Conservation (phyloP, 2,888 invertebrate genomes). For the Magallana nippona region DNA sequence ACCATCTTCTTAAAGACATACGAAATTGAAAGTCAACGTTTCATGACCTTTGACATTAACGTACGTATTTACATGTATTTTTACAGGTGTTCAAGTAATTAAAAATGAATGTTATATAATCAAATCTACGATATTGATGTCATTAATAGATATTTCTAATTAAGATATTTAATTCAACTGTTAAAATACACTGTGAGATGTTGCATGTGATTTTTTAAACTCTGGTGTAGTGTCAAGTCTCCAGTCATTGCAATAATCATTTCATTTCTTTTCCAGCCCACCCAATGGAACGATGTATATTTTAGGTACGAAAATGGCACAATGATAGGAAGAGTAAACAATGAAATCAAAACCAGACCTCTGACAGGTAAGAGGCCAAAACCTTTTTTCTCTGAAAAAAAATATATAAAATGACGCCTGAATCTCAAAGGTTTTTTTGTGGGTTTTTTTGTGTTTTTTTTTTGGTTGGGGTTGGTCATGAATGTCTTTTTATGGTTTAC, state of each 20-base stretch:
- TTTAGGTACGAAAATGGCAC: constrained; percentile 27
- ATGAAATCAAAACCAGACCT: background rate
- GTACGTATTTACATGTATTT: constrained; percentile 34
- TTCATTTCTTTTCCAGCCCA: background rate
- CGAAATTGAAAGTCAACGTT: background rate
- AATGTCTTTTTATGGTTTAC: too few relatives aligned
- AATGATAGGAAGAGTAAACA: constrained; percentile 15
- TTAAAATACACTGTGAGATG: too few relatives aligned
- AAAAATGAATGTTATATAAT: too few relatives aligned
- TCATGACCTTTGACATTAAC: background rate
- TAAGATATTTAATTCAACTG: too few relatives aligned
- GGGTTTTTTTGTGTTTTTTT: too few relatives aligned
- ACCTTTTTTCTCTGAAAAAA: background rate
- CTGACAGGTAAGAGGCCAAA: background rate
- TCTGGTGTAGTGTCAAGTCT: too few relatives aligned
- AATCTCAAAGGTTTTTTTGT: background rate
- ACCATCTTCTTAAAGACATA: constrained; percentile 27
- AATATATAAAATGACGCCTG: background rate
- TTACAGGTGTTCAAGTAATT: too few relatives aligned
- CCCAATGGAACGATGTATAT: constrained; percentile 23
- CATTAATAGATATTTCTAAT: too few relatives aligned
- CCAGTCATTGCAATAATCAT: too few relatives aligned
- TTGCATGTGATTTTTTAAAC: too few relatives aligned
- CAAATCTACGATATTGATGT: too few relatives aligned
- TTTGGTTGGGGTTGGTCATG: too few relatives aligned